phyloP scores from a whole-genome alignment of 2,113 vertebrate genomes.

The Cryptotis parvus region DNA sequence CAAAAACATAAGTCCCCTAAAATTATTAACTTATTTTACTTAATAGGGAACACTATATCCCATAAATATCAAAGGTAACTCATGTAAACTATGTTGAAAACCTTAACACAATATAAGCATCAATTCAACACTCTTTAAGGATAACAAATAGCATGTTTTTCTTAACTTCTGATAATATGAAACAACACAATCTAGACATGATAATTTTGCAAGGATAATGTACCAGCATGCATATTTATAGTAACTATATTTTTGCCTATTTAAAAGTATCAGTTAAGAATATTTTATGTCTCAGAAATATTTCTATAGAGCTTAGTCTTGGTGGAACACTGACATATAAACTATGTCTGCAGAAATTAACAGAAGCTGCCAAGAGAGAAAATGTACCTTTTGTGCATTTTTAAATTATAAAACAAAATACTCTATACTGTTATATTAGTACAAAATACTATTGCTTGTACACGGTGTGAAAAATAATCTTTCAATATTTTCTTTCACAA shows the following conservation, averaged over 20 bases:
- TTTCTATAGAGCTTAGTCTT: too few species aligned
- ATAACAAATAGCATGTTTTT: neutral
- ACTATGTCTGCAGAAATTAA: neutral
- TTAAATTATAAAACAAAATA: neutral
- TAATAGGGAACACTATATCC: neutral
- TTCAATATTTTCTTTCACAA: neutral
- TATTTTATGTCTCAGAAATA: too few species aligned
- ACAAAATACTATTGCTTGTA: neutral
- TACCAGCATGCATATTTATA: neutral
- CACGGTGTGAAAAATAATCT: neutral
- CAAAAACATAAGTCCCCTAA: neutral
- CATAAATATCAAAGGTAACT: neutral
- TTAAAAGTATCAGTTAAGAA: neutral
- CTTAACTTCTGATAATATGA: conserved; percentile 3
- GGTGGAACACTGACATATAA: neutral
- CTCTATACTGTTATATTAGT: neutral
- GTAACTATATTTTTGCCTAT: neutral
- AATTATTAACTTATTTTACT: conserved; percentile 14
- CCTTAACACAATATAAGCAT: neutral
- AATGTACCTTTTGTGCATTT: neutral
- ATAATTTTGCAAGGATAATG: neutral
- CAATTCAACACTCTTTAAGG: neutral
- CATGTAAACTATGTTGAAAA: neutral
- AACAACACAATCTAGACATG: neutral
- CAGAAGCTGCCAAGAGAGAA: neutral